Percentiles rank a stretch among this genome's conserved stretches.
Evolutionary conservation across 2,888 invertebrate genomes (phyloP).

Genomic region (Fragum sueziense): DNA sequence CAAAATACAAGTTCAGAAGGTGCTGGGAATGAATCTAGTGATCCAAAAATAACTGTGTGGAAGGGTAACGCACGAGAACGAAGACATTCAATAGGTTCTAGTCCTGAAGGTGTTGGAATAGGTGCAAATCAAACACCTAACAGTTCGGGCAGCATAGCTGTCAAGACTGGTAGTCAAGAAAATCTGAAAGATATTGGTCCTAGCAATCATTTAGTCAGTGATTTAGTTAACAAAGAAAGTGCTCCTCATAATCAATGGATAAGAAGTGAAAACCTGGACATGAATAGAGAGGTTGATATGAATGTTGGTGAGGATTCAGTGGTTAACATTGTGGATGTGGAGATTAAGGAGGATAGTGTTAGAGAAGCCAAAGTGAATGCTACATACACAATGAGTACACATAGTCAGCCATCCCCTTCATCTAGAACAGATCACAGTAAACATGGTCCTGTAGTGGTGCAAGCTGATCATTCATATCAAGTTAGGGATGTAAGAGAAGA

Average conservation of each 20-base stretch:
- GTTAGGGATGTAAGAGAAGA: conserved; percentile 8
- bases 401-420: conserved; percentile 14
- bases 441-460: conserved; percentile 10
- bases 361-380: neutral
- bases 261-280: neutral
- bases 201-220: neutral
- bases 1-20: conserved; percentile 31
- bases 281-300: neutral
- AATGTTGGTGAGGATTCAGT: neutral
- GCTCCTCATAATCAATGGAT: neutral
- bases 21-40: conserved; percentile 31
- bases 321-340: neutral
- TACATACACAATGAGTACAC: neutral
- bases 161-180: conserved; percentile 53
- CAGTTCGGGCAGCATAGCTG: conserved; percentile 20
- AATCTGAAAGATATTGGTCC: conserved; percentile 29
- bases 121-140: conserved; percentile 37
- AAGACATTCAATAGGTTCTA: conserved; percentile 77
- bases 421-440: neutral
- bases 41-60: conserved; percentile 72
- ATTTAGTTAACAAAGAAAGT: neutral
- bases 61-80: conserved; percentile 75
- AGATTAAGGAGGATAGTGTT: neutral
- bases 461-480: conserved; percentile 19
- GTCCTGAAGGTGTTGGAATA: conserved; percentile 70